Conservation (phyloP, 2,888 invertebrate genomes). For the Sarcophaga subvicina region DNA sequence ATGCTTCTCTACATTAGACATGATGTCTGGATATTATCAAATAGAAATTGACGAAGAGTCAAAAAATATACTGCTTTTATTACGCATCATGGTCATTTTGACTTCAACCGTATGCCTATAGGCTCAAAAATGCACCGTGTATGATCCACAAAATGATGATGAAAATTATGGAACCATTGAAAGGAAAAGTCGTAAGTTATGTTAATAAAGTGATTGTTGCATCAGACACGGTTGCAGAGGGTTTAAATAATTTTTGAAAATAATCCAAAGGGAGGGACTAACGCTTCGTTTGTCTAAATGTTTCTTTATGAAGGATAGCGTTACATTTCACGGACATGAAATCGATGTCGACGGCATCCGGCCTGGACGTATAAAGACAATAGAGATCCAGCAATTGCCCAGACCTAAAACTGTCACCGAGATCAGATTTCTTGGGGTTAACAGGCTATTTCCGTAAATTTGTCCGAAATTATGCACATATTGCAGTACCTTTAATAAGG, state of each 20-base stretch:
- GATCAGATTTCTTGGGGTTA: slow-evolving; percentile 73
- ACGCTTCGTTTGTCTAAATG: slow-evolving; percentile 44
- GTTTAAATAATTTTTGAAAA: slow-evolving; percentile 44
- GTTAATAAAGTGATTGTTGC: slow-evolving; percentile 60
- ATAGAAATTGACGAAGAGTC: no score
- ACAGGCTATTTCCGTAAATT: slow-evolving; percentile 75
- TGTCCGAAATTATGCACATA: slow-evolving; percentile 70
- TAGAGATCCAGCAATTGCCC: slow-evolving; percentile 71
- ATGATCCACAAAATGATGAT: slow-evolving; percentile 25
- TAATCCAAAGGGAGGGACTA: slow-evolving; percentile 54
- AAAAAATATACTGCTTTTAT: no score
- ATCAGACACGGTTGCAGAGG: slow-evolving; percentile 45
- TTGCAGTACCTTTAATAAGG: no score
- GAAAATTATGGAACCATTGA: slow-evolving; percentile 38
- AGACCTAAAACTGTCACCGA: slow-evolving; percentile 66
- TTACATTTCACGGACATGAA: slow-evolving; percentile 64
- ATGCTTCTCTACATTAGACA: no score
- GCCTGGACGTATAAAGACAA: slow-evolving; percentile 72
- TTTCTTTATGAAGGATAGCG: slow-evolving; percentile 63
- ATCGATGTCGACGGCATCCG: slow-evolving; percentile 71
- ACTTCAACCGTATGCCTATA: no score
- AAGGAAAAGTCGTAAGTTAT: slow-evolving; percentile 51
- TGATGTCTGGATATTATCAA: no score
- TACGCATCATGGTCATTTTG: no score
- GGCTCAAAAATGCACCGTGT: no score